Base-by-base conservation (phyloP, 2,797 vertebrate species). In the Lacerta bilineata region DNA sequence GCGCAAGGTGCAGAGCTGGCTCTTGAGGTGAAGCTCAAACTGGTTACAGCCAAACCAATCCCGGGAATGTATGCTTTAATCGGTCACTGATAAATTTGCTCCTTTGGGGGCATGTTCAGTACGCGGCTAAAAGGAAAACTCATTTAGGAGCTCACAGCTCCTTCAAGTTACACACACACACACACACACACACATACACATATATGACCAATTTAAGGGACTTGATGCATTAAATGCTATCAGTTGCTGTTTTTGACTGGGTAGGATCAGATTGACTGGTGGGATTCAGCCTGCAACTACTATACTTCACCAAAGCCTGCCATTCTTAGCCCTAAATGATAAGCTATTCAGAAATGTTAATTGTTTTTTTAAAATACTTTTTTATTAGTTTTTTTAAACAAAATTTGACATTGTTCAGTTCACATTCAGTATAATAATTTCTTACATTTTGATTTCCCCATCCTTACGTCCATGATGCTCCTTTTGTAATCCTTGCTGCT, bases 1-100 rank as follows among this genome's bases (percentile, higher is more conserved):
- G 84, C 84, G 66, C 20, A 88, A 71, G 71, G 88, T 41, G 59
- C 76, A 72, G 88, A 13, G 87, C 85, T 87, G 33, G n/a, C 13
- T 85, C 10, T 8, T n/a, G 3, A 84, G 82, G 50, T 50, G 69
- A 79, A 86, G 68, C 82, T 83, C 88, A 90, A 88, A 74, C 15
- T 78, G n/a, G 27, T 85, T 18, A 87, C 50, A 55, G 50, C 50
- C 50, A 89, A 87, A 77, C 18, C 15, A 27, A 50, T 81, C 1
- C 0, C 8, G 90, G 39, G 84, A 88, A 66, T 84, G 87, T 29
- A 6, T 87, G 79, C 27, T 78, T 93, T 90, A 55, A 86, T 90
- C 90, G 13, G 50, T 55, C 50, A 55, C 50, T 86, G 74, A 83
- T 6, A 66, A n/a, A 83, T 71, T 90, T n/a, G 41, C 29, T 27